Conservation (phyloP, 1,140 invertebrate species). For the Calephelis virginiensis region DNA sequence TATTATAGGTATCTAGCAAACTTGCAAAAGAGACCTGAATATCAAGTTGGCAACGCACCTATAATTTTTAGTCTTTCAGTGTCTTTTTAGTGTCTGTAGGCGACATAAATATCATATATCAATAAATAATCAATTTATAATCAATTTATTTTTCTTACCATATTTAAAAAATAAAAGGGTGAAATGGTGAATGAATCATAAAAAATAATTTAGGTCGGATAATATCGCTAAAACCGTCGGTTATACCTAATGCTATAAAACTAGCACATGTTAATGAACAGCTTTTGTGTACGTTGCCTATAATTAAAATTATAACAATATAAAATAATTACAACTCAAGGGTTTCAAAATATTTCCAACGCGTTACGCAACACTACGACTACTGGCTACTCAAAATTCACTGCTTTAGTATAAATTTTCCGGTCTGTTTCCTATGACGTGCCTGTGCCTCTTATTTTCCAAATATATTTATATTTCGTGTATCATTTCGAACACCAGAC, state of each 20-base stretch:
- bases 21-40: too few species aligned
- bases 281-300: not conserved
- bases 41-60: too few species aligned
- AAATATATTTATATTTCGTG: not conserved
- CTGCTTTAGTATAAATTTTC: slow-evolving; percentile 14
- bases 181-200: too few species aligned
- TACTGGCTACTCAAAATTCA: slow-evolving; percentile 21
- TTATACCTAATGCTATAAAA: not conserved
- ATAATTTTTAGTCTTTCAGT: too few species aligned
- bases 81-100: too few species aligned
- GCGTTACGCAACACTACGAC: slow-evolving; percentile 12
- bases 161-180: too few species aligned
- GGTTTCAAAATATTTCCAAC: slow-evolving; percentile 23
- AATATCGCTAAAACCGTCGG: too few species aligned
- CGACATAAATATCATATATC: too few species aligned
- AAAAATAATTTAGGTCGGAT: too few species aligned
- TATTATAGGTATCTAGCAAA: too few species aligned
- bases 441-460: slow-evolving; percentile 9
- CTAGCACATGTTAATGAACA: not conserved
- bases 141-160: too few species aligned
- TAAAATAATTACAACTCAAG: slow-evolving; percentile 12
- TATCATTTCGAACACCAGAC: slow-evolving; percentile 1
- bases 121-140: too few species aligned
- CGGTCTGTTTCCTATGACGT: slow-evolving; percentile 22
- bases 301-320: slow-evolving; percentile 5